Base-by-base conservation (phyloP, 2,888 invertebrate species). In the Aphodius sticticus region DNA sequence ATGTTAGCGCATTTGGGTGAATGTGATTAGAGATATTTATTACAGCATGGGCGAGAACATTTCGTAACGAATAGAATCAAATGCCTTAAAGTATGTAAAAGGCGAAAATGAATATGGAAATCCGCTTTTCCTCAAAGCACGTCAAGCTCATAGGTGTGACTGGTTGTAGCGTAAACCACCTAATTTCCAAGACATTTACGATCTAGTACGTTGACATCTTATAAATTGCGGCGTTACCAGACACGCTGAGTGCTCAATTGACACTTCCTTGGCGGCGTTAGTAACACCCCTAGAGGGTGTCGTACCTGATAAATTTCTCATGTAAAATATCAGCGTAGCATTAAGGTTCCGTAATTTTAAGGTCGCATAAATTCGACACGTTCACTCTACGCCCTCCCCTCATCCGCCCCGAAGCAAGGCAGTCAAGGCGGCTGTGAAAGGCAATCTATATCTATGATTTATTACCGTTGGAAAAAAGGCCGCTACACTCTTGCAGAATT, bases 191-290 rank as follows among this genome's bases (percentile, higher is more conserved):
- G 53, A 53, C 53, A 53, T 53, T 53, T 53, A 53, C 53, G 53
- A 53, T 53, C 53, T 7, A 12, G 53, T 53, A 53, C 53, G 53
- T 53, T 53, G 53, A 53, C 53, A 53, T 5, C 53, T 53, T 53
- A 53, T 53, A 53, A 53, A 53, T 53, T 53, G 53, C 53, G 4
- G 9, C 53, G 53, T 12, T 12, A 53, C 53, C 53, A 53, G 53
- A 53, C 53, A 53, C 53, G 9, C 53, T 53, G 53, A 53, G 53
- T 53, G 53, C 53, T 53, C 53, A 53, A 53, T 53, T 53, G 53
- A 53, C 53, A 53, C 53, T 53, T 53, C 53, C 53, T 53, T 53
- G 53, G 53, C 53, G 53, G 53, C 53, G 53, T 53, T 53, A 53
- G 53, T 12, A 9, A 53, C 53, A 53, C 53, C 53, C 53, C 53